Percentiles rank a stretch among this genome's conserved stretches.
These are phyloP conservation scores for Enteromius argenteus DNA, from an alignment of 2,797 vertebrate genomes.

Conservation along the genomic window DNA sequence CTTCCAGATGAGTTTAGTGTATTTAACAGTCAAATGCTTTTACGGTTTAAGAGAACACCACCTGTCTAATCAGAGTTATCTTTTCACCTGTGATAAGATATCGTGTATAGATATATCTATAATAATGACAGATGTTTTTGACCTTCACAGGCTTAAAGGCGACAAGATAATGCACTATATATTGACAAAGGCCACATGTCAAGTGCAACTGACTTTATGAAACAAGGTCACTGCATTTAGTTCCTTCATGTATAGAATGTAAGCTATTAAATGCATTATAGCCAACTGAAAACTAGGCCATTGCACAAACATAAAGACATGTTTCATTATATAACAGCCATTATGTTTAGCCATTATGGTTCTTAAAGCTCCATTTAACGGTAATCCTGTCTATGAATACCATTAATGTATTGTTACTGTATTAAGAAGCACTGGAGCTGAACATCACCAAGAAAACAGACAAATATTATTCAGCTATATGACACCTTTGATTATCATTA, in stretches of 20 bases:
- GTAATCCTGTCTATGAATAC: not conserved
- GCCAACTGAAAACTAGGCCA: conserved; percentile 6
- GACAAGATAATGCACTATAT: not conserved
- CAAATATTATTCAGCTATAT: conserved; percentile 3
- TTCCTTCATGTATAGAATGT: not conserved
- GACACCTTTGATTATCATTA: not conserved
- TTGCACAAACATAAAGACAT: conserved; percentile 32
- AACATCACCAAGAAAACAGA: not conserved
- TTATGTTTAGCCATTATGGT: conserved; percentile 1
- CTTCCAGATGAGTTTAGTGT: conserved; percentile 65
- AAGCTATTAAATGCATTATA: not conserved
- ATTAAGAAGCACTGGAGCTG: conserved; percentile 2
- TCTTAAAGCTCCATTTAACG: conserved; percentile 2
- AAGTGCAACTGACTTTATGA: not conserved
- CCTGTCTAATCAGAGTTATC: not conserved
- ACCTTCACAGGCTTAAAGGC: not conserved
- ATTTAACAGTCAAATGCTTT: conserved; percentile 24
- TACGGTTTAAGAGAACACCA: not conserved
- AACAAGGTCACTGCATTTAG: not conserved
- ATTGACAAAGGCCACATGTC: not conserved
- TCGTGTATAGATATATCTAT: not conserved
- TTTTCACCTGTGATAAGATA: conserved; percentile 7
- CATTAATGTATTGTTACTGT: conserved; percentile 8
- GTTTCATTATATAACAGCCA: conserved; percentile 6
- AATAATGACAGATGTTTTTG: not conserved